Evolutionary conservation across 2,113 vertebrate genomes (phyloP).

Genomic region (Acanthochromis polyacanthus): DNA sequence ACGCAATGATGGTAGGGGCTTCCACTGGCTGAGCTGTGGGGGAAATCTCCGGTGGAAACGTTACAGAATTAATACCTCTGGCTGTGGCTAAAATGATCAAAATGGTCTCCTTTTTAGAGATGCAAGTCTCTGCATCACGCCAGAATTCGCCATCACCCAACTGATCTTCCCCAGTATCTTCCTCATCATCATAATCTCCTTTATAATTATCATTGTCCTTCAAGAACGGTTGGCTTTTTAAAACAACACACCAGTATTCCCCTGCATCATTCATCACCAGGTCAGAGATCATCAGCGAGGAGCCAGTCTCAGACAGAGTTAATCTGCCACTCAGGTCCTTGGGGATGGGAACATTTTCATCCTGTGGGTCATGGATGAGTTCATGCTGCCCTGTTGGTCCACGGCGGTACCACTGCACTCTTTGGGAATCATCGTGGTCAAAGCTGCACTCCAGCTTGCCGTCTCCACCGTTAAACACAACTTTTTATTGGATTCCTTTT

Average conservation of each 20-base stretch:
- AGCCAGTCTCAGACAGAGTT: constrained; percentile 23
- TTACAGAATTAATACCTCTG: background rate
- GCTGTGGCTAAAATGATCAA: background rate
- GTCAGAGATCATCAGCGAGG: constrained; percentile 51
- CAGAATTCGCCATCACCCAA: background rate
- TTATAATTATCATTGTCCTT: background rate
- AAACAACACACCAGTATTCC: constrained; percentile 74
- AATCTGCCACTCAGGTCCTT: constrained; percentile 54
- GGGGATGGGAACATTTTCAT: constrained; percentile 34
- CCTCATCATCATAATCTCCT: background rate
- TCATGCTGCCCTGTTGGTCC: constrained; percentile 4
- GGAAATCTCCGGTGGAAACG: background rate
- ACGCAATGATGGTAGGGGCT: background rate
- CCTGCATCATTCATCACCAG: constrained; percentile 52
- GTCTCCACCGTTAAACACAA: background rate
- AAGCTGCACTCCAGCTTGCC: constrained; percentile 54
- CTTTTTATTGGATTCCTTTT: background rate
- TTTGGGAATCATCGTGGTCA: background rate
- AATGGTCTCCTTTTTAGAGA: constrained; percentile 64
- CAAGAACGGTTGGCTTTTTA: background rate
- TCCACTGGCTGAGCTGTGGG: background rate
- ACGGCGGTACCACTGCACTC: constrained; percentile 76
- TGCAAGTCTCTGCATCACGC: constrained; percentile 44
- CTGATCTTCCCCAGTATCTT: background rate
- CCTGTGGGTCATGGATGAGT: constrained; percentile 51